Percentiles rank a stretch among this genome's conserved stretches.
These are phyloP conservation scores for Lottia scabra DNA, from an alignment of 2,888 invertebrate genomes.

Conservation along the genomic window DNA sequence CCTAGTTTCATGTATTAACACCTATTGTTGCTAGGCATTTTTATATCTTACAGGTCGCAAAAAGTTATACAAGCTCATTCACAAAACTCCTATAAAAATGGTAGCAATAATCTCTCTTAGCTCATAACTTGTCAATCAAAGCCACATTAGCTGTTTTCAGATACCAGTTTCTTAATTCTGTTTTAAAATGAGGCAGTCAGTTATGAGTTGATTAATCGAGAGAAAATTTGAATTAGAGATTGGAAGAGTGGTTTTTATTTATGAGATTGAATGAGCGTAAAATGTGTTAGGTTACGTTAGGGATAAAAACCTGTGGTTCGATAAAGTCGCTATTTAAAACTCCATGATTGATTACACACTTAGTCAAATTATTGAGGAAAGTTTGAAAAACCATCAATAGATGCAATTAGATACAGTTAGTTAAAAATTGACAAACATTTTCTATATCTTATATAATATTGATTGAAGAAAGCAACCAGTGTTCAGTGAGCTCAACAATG, in stretches of 20 bases:
- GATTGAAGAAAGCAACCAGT: no score
- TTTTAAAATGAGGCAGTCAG: background rate
- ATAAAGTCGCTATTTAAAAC: no score
- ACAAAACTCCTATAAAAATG: background rate
- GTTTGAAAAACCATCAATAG: no score
- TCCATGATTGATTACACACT: no score
- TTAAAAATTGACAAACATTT: no score
- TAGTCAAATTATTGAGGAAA: no score
- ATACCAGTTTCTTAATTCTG: background rate
- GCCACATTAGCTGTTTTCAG: slow-evolving; percentile 1
- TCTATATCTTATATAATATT: no score
- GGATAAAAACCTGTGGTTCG: background rate
- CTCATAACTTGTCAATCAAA: slow-evolving; percentile 3
- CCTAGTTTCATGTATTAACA: background rate
- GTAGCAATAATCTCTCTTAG: background rate
- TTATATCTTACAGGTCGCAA: background rate
- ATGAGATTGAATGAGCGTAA: background rate
- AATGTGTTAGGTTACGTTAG: background rate
- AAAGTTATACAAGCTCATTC: background rate
- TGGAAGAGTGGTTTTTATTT: background rate
- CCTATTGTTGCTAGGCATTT: background rate
- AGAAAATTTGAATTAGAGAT: slow-evolving; percentile 4
- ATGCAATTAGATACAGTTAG: no score
- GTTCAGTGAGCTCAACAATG: no score
- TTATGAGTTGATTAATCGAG: background rate